These are phyloP conservation scores for Temnothorax curvispinosus DNA, from an alignment of 1,140 invertebrate species.

Conservation along the genomic window DNA sequence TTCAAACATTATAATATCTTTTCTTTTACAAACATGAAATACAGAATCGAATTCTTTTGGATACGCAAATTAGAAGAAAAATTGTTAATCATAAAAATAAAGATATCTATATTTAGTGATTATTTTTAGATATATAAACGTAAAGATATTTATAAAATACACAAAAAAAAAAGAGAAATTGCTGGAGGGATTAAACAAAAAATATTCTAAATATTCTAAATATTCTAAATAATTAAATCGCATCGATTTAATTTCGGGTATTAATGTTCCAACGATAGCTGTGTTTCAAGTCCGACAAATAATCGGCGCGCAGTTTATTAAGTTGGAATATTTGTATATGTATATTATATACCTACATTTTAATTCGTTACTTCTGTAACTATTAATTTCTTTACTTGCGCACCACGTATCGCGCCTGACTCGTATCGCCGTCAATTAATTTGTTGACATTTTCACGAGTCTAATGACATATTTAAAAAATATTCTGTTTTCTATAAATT, in stretches of 20 bases:
- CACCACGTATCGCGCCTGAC: too few species aligned
- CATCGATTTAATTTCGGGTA: too few species aligned
- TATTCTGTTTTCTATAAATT: not conserved
- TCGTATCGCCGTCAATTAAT: too few species aligned
- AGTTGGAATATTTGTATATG: too few species aligned
- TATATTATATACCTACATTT: too few species aligned
- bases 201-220: not conserved
- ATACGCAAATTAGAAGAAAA: not conserved
- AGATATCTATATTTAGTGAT: not conserved
- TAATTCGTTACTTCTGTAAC: too few species aligned
- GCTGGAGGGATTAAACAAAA: not conserved
- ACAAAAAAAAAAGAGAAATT: not conserved
- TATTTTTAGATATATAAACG: not conserved
- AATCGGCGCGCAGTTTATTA: too few species aligned
- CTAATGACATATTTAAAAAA: not conserved
- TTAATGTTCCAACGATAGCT: too few species aligned
- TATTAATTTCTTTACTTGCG: too few species aligned
- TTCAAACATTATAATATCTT: not conserved
- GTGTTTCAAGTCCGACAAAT: too few species aligned
- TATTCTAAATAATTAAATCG: too few species aligned
- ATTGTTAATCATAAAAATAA: not conserved
- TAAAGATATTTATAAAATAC: not conserved
- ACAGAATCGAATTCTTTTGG: not conserved
- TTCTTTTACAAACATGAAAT: not conserved
- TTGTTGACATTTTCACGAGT: too few species aligned